These are phyloP conservation scores for Mimachlamys varia DNA, from an alignment of 2,888 invertebrate species.

Conservation along the genomic window DNA sequence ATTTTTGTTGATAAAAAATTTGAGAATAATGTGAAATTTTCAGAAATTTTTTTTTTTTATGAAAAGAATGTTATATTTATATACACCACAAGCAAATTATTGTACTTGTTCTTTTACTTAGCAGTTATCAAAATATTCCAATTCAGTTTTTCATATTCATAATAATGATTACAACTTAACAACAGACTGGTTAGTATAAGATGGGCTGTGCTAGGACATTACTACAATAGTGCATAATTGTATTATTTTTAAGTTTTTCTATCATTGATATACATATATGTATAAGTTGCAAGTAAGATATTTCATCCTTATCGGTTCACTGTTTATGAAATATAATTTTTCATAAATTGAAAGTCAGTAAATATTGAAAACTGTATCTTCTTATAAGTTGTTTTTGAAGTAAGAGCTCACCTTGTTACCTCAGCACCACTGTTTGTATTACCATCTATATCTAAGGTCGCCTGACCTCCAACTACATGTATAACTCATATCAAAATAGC, in stretches of 20 bases:
- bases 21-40: too few relatives aligned
- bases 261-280: neutral
- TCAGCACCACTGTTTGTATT: neutral
- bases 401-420: conserved; percentile 13
- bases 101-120: too few relatives aligned
- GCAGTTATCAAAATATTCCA: too few relatives aligned
- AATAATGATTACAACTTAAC: too few relatives aligned
- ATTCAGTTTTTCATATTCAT: too few relatives aligned
- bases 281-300: neutral
- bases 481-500: neutral
- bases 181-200: too few relatives aligned
- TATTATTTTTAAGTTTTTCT: neutral
- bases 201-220: too few relatives aligned
- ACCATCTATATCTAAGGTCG: neutral
- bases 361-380: neutral
- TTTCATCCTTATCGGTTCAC: neutral
- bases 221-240: too few relatives aligned
- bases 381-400: neutral
- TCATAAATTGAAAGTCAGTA: neutral
- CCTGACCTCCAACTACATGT: neutral
- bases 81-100: too few relatives aligned
- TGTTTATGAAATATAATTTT: neutral
- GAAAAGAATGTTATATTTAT: too few relatives aligned
- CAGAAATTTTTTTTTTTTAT: too few relatives aligned
- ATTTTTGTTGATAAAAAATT: too few relatives aligned